Conservation (phyloP, 2,888 invertebrate genomes). For the Campoplex capitator region DNA sequence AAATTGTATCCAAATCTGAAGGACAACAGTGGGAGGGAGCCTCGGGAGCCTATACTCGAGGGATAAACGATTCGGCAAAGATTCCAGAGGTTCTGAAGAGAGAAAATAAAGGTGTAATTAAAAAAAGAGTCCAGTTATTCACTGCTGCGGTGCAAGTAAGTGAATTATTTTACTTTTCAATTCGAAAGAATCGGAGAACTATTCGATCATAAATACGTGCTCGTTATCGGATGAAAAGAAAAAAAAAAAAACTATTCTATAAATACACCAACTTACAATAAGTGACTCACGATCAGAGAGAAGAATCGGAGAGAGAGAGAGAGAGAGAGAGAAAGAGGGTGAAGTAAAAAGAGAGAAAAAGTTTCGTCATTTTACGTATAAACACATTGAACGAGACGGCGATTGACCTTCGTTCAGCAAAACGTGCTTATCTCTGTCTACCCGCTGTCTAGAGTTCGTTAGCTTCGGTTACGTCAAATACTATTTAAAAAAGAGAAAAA, state of each 20-base stretch:
- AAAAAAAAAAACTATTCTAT: slow-evolving; percentile 28
- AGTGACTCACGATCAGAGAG: neutral
- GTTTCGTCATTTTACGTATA: slow-evolving; percentile 13
- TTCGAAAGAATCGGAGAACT: slow-evolving; percentile 2
- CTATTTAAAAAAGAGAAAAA: slow-evolving; percentile 69
- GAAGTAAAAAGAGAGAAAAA: slow-evolving; percentile 4
- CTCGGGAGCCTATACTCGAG: slow-evolving; percentile 82
- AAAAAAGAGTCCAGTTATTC: slow-evolving; percentile 68
- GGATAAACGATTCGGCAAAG: slow-evolving; percentile 71
- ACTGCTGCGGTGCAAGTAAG: slow-evolving; percentile 79
- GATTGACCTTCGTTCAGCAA: slow-evolving; percentile 66
- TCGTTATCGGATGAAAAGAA: slow-evolving; percentile 17
- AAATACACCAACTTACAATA: slow-evolving; percentile 16
- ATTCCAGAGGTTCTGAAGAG: neutral
- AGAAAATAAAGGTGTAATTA: neutral
- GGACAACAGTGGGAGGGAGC: slow-evolving; percentile 84
- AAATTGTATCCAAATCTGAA: slow-evolving; percentile 91
- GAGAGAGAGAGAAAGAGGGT: neutral
- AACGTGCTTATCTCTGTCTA: slow-evolving; percentile 77
- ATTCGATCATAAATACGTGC: slow-evolving; percentile 23
- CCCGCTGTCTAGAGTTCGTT: slow-evolving; percentile 76
- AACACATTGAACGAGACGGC: slow-evolving; percentile 23
- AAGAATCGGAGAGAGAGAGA: neutral
- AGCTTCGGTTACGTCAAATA: slow-evolving; percentile 78
- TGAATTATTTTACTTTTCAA: slow-evolving; percentile 13